Conservation (phyloP, 2,113 vertebrate species). For the Paraplagusia blochii region DNA sequence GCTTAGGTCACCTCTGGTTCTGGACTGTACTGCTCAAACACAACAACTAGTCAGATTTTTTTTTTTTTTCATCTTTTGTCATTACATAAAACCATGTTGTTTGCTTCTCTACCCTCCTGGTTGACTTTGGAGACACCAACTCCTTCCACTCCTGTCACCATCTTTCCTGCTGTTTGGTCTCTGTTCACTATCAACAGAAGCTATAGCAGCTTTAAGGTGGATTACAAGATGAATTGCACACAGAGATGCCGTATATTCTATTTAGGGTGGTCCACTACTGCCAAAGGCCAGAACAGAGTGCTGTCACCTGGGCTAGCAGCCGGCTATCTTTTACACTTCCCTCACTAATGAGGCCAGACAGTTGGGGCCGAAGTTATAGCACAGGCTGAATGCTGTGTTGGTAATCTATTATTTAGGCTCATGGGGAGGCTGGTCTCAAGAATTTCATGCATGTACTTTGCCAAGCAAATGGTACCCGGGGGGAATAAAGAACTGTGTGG, state of each 20-base stretch:
- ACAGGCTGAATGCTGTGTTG: conserved; percentile 58
- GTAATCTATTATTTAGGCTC: conserved; percentile 73
- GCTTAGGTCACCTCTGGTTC: conserved; percentile 66
- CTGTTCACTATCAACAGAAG: conserved; percentile 55
- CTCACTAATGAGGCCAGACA: conserved; percentile 66
- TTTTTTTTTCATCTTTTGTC: conserved; percentile 26
- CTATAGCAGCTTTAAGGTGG: conserved; percentile 62
- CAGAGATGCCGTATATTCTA: conserved; percentile 53
- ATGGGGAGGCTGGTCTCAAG: conserved; percentile 60
- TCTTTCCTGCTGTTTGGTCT: conserved; percentile 42
- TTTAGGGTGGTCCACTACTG: conserved; percentile 48
- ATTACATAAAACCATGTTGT: conserved; percentile 32
- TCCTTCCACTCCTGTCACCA: conserved; percentile 18
- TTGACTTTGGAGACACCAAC: conserved; percentile 23
- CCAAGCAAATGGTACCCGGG: conserved; percentile 65
- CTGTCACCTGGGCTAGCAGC: conserved; percentile 63
- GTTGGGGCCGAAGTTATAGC: conserved; percentile 60
- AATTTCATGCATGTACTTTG: conserved; percentile 71
- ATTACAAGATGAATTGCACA: conserved; percentile 67
- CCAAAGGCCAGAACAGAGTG: conserved; percentile 54
- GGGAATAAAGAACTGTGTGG: conserved; percentile 62
- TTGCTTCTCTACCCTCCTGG: conserved; percentile 12
- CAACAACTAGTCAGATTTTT: conserved; percentile 27
- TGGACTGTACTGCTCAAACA: conserved; percentile 47
- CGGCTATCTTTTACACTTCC: conserved; percentile 63